Evolutionary conservation across 2,888 invertebrate species (phyloP).

Genomic region (Criorhina ranunculi): DNA sequence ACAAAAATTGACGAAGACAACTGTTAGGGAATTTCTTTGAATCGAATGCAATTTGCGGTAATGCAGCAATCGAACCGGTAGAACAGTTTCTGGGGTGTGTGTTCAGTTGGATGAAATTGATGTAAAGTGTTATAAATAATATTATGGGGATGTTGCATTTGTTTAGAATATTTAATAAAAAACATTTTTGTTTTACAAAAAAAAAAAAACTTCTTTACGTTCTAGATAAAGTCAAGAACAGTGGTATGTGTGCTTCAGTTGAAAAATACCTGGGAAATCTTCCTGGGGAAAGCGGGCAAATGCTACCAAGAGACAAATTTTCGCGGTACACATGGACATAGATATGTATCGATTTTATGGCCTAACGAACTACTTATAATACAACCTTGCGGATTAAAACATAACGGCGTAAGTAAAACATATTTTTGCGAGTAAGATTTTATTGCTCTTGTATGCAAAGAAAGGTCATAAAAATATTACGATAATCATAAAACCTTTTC

Average conservation of each 20-base stretch:
- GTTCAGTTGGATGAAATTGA: not conserved
- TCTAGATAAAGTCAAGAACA: too few relatives aligned
- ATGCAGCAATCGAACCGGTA: conserved; percentile 52
- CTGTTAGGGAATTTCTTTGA: conserved; percentile 65
- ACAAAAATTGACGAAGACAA: conserved; percentile 18
- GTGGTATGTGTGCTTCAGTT: too few relatives aligned
- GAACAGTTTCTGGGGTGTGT: conserved; percentile 25
- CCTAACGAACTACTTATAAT: too few relatives aligned
- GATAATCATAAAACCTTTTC: not conserved
- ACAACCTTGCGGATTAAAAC: too few relatives aligned
- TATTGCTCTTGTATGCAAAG: not conserved
- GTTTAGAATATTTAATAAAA: too few relatives aligned
- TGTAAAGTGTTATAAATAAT: conserved; percentile 16
- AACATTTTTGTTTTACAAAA: not conserved
- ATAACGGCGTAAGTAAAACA: too few relatives aligned
- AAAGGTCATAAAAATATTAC: conserved; percentile 2
- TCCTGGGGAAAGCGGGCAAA: too few relatives aligned
- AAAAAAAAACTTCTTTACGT: too few relatives aligned
- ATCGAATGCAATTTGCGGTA: conserved; percentile 62
- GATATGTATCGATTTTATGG: too few relatives aligned
- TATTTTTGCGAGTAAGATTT: not conserved
- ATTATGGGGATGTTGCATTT: not conserved
- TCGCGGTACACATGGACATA: too few relatives aligned
- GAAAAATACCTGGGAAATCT: too few relatives aligned
- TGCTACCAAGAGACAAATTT: too few relatives aligned